Evolutionary conservation across 1,140 invertebrate species (phyloP).

Genomic region (Meloidogyne exigua): DNA sequence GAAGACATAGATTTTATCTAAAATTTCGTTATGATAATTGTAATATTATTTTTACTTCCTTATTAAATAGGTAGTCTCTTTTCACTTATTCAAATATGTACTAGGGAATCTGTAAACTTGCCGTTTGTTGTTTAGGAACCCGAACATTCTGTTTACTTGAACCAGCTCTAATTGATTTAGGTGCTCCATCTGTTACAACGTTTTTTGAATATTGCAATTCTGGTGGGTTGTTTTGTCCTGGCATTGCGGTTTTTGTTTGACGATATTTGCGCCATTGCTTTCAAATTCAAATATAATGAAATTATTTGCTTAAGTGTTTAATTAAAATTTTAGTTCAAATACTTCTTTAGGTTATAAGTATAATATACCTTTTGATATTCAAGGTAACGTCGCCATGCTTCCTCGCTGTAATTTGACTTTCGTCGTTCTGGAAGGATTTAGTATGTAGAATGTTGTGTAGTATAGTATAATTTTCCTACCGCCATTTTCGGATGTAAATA

Average conservation of each 20-base stretch:
- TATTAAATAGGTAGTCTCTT: no score
- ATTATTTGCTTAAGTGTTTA: no score
- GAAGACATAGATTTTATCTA: no score
- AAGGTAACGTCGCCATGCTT: constrained; percentile 59
- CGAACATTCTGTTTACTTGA: background rate
- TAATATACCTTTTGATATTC: constrained; percentile 59
- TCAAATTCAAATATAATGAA: no score
- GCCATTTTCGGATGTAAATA: background rate
- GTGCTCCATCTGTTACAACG: background rate
- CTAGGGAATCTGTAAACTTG: no score
- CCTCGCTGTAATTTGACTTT: constrained; percentile 53
- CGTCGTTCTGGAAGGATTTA: constrained; percentile 8
- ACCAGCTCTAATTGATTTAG: background rate
- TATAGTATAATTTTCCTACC: no score
- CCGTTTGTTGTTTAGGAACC: background rate
- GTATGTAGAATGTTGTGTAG: no score
- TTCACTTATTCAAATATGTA: no score
- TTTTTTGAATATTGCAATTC: background rate
- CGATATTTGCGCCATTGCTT: constrained; percentile 32
- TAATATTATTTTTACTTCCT: no score
- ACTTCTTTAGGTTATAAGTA: no score
- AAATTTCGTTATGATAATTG: no score
- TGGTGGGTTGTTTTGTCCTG: background rate
- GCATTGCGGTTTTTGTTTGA: constrained; percentile 3
- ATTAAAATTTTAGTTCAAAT: no score